Evolutionary conservation across 2,797 vertebrate genomes (phyloP).

Genomic region (Sebastes trivittatus): DNA sequence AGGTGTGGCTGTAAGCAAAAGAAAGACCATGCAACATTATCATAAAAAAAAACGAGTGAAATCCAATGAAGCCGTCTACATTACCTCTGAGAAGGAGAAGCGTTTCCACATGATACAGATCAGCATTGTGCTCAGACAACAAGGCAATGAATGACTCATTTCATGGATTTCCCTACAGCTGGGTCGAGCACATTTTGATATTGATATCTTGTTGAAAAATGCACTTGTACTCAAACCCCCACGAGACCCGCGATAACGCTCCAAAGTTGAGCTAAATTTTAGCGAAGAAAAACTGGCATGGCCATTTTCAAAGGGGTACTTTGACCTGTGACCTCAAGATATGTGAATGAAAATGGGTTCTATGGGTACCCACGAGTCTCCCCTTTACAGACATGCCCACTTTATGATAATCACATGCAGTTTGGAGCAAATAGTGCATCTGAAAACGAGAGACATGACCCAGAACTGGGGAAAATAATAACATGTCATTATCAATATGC

Average conservation of each 20-base stretch:
- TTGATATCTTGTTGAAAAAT: background rate
- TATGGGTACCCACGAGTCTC: too few relatives aligned
- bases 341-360: too few relatives aligned
- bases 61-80: background rate
- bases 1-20: conserved; percentile 24
- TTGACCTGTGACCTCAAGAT: too few relatives aligned
- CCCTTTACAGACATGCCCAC: too few relatives aligned
- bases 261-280: too few relatives aligned
- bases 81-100: background rate
- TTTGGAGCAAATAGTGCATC: background rate
- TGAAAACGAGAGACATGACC: background rate
- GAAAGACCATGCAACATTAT: conserved; percentile 5
- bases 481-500: background rate
- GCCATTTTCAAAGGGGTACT: too few relatives aligned
- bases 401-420: too few relatives aligned
- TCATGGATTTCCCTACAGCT: background rate
- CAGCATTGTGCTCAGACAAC: background rate
- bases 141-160: background rate
- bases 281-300: too few relatives aligned
- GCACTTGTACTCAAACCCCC: too few relatives aligned
- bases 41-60: background rate
- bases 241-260: too few relatives aligned
- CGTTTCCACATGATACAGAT: background rate
- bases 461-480: background rate
- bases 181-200: background rate